Evolutionary conservation across 2,888 invertebrate species (phyloP), one percentile per base, ranked within the genome.

Genomic region (Tanytarsus gracilentus): DNA sequence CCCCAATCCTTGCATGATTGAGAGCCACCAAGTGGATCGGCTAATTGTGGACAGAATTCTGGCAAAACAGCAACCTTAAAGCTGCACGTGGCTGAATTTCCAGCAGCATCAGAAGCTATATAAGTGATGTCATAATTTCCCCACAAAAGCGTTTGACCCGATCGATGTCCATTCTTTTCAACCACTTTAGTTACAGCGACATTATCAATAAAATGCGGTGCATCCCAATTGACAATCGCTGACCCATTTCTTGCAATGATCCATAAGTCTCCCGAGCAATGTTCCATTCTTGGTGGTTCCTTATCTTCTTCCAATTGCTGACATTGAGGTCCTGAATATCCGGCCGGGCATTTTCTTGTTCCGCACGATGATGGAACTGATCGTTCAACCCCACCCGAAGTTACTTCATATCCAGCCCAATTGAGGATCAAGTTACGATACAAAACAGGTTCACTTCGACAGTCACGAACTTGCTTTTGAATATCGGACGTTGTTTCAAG

Each of bases 1-100:
- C 96, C 96, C 95, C 95, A 96, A 68, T 91, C 90, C 66, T 93
- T 91, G 72, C 96, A 96, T 5, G 85, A 85, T 74, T 95, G 94
- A 27, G 82, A 81, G 48, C 97, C 97, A 59, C 95, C 93, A 21
- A 93, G 80, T 1, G 97, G 97, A 73, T 95, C 93, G 21, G 85
- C 77, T 64, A 94, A 74, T 63, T 86, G 83, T 23, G 92, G 92
- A 70, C 97, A 97, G 76, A 95, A 94, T 71, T 95, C 93, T 64
- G 90, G 82, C 58, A 94, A 71, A 16, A 96, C 83, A 61, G 92
- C 92, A 60, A 95, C 88, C 72, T 88, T 91, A 76, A 96, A 96
- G 64, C 85, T 84, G 71, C 96, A 96, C 7, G 85, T 85, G 3
- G 93, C 96, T 51, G 90, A 85, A 69, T 96, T 96, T 65, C 92